phyloP scores from a whole-genome alignment of 1,140 invertebrate genomes.

The Drosophila eugracilis region DNA sequence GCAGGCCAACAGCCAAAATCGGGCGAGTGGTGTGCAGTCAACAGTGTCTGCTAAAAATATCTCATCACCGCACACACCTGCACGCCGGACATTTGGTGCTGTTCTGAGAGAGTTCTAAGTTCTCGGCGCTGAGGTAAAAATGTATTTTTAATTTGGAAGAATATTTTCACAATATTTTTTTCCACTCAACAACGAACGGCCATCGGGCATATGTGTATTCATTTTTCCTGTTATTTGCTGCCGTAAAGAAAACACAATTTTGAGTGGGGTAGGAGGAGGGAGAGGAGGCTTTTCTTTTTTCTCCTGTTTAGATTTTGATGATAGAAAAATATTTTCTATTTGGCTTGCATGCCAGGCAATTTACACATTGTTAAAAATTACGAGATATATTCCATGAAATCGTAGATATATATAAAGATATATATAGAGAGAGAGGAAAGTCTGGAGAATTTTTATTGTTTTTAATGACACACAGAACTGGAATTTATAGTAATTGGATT shows the following conservation, averaged over 20 bases:
- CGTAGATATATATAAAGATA: not conserved
- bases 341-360: constrained; percentile 65
- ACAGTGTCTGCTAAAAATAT: constrained; percentile 70
- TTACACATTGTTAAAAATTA: constrained; percentile 73
- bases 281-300: too few species aligned
- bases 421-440: not conserved
- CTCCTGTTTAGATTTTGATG: constrained; percentile 37
- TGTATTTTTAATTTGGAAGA: constrained; percentile 82
- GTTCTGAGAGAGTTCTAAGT: too few species aligned
- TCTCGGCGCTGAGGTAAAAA: constrained; percentile 71
- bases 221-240: constrained; percentile 17
- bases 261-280: too few species aligned
- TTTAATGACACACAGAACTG: constrained; percentile 32
- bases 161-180: constrained; percentile 60
- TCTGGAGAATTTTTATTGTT: constrained; percentile 27
- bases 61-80: constrained; percentile 74
- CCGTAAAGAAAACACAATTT: constrained; percentile 38
- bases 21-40: constrained; percentile 66
- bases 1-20: too few species aligned
- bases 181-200: constrained; percentile 1
- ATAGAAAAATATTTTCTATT: constrained; percentile 55
- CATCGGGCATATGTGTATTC: constrained; percentile 13
- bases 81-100: constrained; percentile 45
- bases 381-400: constrained; percentile 31
- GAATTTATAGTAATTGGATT: constrained; percentile 35